phyloP scores from a whole-genome alignment of 2,113 vertebrate species.

The Gadus chalcogrammus region DNA sequence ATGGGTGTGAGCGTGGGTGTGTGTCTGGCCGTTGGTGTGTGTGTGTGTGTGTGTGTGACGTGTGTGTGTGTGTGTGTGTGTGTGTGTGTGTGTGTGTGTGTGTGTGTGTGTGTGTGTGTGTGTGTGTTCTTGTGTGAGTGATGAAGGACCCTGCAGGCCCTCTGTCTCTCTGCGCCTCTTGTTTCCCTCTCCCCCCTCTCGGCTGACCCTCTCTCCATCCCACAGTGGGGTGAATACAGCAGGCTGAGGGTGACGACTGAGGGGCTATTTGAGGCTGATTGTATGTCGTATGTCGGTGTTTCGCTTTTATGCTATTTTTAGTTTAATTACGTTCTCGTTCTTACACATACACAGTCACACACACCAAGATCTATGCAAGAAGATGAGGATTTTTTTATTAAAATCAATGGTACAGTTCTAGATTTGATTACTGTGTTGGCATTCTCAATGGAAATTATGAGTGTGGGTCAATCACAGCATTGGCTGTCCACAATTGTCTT shows the following conservation, averaged over 20 bases:
- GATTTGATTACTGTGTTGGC: too few species aligned
- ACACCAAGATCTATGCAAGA: too few species aligned
- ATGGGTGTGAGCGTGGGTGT: not conserved
- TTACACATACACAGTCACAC: too few species aligned
- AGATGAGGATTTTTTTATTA: too few species aligned
- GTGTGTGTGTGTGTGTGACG: slow-evolving; percentile 14
- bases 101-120: slow-evolving; percentile 16
- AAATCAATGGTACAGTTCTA: too few species aligned
- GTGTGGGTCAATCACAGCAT: too few species aligned
- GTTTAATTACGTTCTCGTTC: too few species aligned
- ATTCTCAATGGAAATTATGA: too few species aligned
- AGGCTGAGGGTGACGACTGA: slow-evolving; percentile 24
- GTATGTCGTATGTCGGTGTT: too few species aligned
- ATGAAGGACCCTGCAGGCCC: slow-evolving; percentile 2
- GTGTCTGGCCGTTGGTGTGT: slow-evolving; percentile 8
- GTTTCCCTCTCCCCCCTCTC: slow-evolving; percentile 5
- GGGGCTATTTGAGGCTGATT: too few species aligned
- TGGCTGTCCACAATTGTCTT: too few species aligned
- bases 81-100: slow-evolving; percentile 1
- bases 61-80: not conserved
- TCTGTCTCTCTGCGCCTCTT: not conserved
- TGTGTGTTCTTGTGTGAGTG: not conserved
- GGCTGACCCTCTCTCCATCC: slow-evolving; percentile 6
- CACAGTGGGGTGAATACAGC: slow-evolving; percentile 17
- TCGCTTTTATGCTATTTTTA: too few species aligned